Conservation (phyloP, 2,888 invertebrate genomes). For the Pandemis cinnamomeana region DNA sequence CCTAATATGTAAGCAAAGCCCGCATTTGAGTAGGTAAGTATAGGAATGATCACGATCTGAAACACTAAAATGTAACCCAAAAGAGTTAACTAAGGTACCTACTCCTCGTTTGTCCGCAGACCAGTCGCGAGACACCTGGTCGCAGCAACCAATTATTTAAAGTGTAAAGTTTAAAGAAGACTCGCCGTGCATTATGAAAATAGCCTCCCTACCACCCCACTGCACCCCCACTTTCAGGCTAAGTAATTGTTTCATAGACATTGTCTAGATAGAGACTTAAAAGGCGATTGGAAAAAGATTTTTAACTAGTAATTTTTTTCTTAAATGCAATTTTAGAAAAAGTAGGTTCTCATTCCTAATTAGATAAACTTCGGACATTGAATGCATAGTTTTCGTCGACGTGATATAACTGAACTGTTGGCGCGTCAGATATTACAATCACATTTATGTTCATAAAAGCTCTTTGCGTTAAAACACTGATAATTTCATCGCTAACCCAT, state of each 20-base stretch:
- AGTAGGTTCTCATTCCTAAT: neutral
- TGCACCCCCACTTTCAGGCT: constrained; percentile 46
- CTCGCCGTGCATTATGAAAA: constrained; percentile 75
- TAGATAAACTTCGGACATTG: neutral
- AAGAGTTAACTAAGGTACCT: constrained; percentile 5
- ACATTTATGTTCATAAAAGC: constrained; percentile 9
- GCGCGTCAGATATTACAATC: neutral
- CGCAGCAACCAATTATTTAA: constrained; percentile 69
- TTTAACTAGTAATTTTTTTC: neutral
- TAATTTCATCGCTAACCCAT: constrained; percentile 21
- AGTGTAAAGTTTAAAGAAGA: constrained; percentile 72
- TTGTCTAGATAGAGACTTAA: constrained; percentile 38
- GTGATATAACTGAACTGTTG: neutral
- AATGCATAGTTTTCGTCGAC: neutral
- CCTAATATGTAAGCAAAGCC: no score
- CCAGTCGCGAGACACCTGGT: constrained; percentile 36
- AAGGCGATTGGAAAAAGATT: constrained; percentile 17
- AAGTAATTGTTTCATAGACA: constrained; percentile 54
- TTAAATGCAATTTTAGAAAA: neutral
- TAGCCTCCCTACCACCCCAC: constrained; percentile 54
- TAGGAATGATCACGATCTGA: neutral
- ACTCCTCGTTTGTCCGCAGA: constrained; percentile 11
- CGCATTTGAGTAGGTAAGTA: no score
- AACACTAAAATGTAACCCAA: neutral
- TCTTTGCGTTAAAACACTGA: constrained; percentile 23